Evolutionary conservation across 2,888 invertebrate species (phyloP), one percentile per base, ranked within the genome.

Genomic region (Hedya salicella): DNA sequence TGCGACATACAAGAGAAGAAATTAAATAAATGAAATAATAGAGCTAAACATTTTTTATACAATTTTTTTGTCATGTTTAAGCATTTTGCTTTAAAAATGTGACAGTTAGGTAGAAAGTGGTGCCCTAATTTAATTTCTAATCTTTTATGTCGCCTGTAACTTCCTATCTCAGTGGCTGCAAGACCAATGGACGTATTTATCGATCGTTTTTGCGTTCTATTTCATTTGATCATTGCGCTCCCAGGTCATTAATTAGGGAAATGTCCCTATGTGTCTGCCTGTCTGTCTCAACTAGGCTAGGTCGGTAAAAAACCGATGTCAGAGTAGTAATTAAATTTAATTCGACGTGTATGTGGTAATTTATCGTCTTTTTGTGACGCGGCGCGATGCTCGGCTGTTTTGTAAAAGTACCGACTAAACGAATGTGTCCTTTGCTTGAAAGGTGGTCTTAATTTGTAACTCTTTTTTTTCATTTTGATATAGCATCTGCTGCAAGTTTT

Each of bases 241-340:
- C 82, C 77, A 74, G 78, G 77, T 85, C 87, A 87, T 88, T 89
- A 87, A 89, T 89, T 89, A 89, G 86, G 86, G 82, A 86, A 75
- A 81, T 79, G 78, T 78, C 73, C 63, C 60, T 70, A 68, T 71
- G 70, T 67, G 69, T 78, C 77, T 74, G 78, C 73, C 79, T 69
- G 77, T 76, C 74, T 71, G 72, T 75, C 66, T 66, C 53, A 46
- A 52, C 65, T 61, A 54, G 54, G 39, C 53, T 62, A 54, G 53
- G 17, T 21, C 14, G 57, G 57, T 21, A 61, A 66, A 66, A 66
- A 66, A 57, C 60, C 30, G 19, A 66, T 54, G 66, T 53, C 66
- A 48, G 65, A 44, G 17, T 39, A 49, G 66, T 61, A 66, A 66
- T 66, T 66, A 66, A 66, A 66, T 66, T 66, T 54, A 66, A 61